Evolutionary conservation across 1,140 invertebrate genomes (phyloP).

Genomic region (Trichonephila clavata): DNA sequence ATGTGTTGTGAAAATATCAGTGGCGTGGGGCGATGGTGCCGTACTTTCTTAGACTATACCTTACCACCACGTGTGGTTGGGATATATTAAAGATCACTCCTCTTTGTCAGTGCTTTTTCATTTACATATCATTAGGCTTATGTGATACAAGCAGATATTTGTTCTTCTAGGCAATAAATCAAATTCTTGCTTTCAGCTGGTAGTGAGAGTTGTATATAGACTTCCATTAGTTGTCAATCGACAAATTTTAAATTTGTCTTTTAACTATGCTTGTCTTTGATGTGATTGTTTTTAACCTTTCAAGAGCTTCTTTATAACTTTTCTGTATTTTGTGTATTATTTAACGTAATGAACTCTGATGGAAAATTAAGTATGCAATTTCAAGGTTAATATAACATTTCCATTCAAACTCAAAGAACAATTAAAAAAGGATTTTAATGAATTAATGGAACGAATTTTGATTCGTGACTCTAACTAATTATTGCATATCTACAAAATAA

Average conservation of each 20-base stretch:
- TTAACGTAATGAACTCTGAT: neutral
- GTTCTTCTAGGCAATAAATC: neutral
- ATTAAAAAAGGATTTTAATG: neutral
- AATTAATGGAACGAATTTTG: too few species aligned
- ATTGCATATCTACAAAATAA: too few species aligned
- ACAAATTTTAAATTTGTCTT: neutral
- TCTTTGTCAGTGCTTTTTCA: neutral
- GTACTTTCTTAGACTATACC: conserved; percentile 38
- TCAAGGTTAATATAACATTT: neutral
- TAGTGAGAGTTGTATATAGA: neutral
- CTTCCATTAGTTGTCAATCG: neutral
- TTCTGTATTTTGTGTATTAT: neutral
- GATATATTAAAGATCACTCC: neutral
- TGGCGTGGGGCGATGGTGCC: conserved; percentile 33
- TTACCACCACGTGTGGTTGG: neutral
- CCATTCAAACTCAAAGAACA: neutral
- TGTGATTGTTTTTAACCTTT: conserved; percentile 2
- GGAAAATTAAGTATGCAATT: neutral
- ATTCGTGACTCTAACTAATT: too few species aligned
- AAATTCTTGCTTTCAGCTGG: neutral
- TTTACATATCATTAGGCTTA: neutral
- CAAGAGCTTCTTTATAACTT: neutral
- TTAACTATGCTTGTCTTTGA: neutral
- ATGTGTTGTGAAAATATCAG: conserved; percentile 47
- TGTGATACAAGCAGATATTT: neutral